Evolutionary conservation across 2,888 invertebrate species (phyloP).

Genomic region (Drosophila silvestris): DNA sequence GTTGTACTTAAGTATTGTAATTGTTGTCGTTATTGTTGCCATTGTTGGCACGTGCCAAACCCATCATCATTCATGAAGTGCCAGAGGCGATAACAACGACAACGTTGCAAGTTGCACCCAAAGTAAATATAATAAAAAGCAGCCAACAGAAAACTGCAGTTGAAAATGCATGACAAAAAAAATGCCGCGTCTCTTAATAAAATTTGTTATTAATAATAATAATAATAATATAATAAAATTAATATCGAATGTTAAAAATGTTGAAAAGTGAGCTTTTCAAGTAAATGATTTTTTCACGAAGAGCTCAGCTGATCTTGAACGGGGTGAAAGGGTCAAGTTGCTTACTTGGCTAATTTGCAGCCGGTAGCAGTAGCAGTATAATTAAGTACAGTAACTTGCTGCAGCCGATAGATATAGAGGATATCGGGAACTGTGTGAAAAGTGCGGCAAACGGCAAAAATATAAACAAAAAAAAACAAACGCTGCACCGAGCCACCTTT

Average conservation of each 20-base stretch:
- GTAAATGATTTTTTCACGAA: not conserved
- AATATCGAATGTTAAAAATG: not conserved
- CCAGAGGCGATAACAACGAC: slow-evolving; percentile 36
- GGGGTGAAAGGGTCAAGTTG: slow-evolving; percentile 1
- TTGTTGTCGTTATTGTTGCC: slow-evolving; percentile 22
- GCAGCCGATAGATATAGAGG: not conserved
- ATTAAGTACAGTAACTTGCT: slow-evolving; percentile 67
- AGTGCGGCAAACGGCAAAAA: slow-evolving; percentile 35
- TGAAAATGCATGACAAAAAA: not conserved
- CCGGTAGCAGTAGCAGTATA: slow-evolving; percentile 42
- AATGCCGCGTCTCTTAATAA: slow-evolving; percentile 9
- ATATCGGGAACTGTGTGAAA: slow-evolving; percentile 33
- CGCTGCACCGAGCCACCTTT: slow-evolving; percentile 17
- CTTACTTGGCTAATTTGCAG: slow-evolving; percentile 42
- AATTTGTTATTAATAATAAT: too few species aligned
- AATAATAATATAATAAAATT: too few species aligned
- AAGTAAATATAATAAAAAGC: slow-evolving; percentile 37
- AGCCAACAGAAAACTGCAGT: not conserved
- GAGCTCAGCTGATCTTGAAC: not conserved
- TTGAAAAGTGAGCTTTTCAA: not conserved
- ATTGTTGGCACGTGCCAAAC: slow-evolving; percentile 62
- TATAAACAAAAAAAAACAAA: not conserved
- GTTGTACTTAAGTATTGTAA: slow-evolving; percentile 15
- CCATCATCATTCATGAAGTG: slow-evolving; percentile 64
- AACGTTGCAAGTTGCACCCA: slow-evolving; percentile 37